Conservation (phyloP, 1,140 invertebrate genomes). For the Uloborus diversus region DNA sequence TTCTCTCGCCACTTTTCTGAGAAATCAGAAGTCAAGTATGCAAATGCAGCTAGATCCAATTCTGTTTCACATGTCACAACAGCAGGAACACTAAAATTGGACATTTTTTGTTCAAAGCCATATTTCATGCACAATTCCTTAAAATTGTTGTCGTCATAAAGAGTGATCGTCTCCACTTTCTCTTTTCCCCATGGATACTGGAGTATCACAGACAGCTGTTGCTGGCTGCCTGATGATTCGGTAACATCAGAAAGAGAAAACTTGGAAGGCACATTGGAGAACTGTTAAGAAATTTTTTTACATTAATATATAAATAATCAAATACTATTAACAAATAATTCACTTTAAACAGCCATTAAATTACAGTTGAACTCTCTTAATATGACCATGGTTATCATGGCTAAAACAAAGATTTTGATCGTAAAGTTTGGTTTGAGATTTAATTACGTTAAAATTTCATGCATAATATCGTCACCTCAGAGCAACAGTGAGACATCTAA, state of each 20-base stretch:
- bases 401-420: too few relatives aligned
- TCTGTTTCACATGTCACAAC: slow-evolving; percentile 13
- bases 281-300: neutral
- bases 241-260: slow-evolving; percentile 36
- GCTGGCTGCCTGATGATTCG: neutral
- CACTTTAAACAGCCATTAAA: neutral
- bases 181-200: slow-evolving; percentile 40
- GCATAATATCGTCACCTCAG: too few relatives aligned
- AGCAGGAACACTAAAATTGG: neutral
- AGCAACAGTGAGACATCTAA: too few relatives aligned
- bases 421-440: neutral
- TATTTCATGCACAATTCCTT: neutral
- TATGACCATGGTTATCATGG: neutral
- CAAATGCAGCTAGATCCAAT: slow-evolving; percentile 22
- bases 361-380: neutral
- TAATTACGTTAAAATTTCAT: neutral
- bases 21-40: slow-evolving; percentile 30
- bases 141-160: neutral
- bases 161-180: slow-evolving; percentile 8
- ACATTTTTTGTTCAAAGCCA: neutral
- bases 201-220: slow-evolving; percentile 4
- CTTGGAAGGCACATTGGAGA: slow-evolving; percentile 34
- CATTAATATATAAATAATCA: neutral
- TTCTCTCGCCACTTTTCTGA: slow-evolving; percentile 2
- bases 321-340: neutral